A percentile compares a stretch with the other conserved stretches of the same genome.
phyloP scores from a whole-genome alignment of 2,888 invertebrate genomes.

The Creontiades dilutus region DNA sequence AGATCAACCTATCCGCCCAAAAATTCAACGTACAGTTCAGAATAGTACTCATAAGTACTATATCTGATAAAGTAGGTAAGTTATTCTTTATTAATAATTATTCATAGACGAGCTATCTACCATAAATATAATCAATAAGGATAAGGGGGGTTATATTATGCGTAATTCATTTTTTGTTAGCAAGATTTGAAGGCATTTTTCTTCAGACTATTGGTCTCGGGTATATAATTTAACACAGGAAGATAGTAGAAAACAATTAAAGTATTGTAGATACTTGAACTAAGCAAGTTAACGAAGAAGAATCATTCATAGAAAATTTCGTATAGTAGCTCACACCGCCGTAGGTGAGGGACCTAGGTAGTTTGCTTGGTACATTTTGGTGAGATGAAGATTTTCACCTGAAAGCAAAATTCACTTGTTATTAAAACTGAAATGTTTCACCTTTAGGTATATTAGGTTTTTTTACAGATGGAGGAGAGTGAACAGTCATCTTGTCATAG shows the following conservation, averaged over 20 bases:
- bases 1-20: conserved; percentile 70
- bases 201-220: conserved; percentile 69
- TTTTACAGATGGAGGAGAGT: no score
- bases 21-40: conserved; percentile 52
- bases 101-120: background rate
- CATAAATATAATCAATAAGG: background rate
- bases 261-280: background rate
- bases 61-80: conserved; percentile 13
- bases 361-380: no score
- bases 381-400: background rate
- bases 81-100: conserved; percentile 26
- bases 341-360: no score
- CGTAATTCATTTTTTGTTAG: conserved; percentile 22
- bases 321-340: no score
- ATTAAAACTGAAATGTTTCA: background rate
- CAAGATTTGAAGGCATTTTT: conserved; percentile 66
- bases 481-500: no score
- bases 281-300: background rate
- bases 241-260: background rate
- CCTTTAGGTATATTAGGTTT: no score
- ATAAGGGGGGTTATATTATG: background rate
- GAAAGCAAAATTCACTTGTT: background rate
- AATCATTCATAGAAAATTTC: background rate
- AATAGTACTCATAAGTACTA: background rate
- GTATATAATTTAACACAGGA: background rate